Percentiles rank a stretch among this genome's conserved stretches.
Evolutionary conservation across 2,797 vertebrate genomes (phyloP).

Genomic region (Simalia tracyae): DNA sequence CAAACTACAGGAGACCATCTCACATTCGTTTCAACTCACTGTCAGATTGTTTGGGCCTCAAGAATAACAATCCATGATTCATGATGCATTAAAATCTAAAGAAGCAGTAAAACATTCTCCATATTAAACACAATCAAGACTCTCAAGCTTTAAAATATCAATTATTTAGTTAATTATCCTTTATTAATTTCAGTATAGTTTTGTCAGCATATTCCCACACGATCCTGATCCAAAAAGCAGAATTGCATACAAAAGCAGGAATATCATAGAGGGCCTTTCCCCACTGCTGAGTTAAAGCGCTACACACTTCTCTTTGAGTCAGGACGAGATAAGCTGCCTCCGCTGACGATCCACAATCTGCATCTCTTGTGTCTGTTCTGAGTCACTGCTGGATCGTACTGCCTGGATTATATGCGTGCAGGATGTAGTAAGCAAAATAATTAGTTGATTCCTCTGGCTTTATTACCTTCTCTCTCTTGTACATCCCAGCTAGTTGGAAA

Average conservation of each 20-base stretch:
- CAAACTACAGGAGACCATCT: background rate
- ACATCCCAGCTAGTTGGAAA: background rate
- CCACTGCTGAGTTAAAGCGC: background rate
- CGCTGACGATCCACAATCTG: background rate
- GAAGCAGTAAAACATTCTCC: background rate
- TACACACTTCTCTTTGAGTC: background rate
- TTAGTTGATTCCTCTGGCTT: background rate
- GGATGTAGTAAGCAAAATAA: background rate
- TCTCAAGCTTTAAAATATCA: background rate
- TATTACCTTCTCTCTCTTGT: background rate
- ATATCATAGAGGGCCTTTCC: background rate
- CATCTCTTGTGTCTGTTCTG: background rate
- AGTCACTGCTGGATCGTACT: background rate
- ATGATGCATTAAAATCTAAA: background rate
- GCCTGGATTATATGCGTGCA: background rate
- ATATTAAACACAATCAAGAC: background rate
- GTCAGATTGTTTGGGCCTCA: background rate
- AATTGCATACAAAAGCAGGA: background rate
- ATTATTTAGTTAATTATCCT: background rate
- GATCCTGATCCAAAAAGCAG: background rate
- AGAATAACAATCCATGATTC: background rate
- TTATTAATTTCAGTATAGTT: background rate
- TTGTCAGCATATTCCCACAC: background rate
- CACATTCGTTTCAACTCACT: background rate
- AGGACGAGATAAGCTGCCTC: no score